Conservation (phyloP, 2,888 invertebrate genomes). For the Lysandra bellargus region DNA sequence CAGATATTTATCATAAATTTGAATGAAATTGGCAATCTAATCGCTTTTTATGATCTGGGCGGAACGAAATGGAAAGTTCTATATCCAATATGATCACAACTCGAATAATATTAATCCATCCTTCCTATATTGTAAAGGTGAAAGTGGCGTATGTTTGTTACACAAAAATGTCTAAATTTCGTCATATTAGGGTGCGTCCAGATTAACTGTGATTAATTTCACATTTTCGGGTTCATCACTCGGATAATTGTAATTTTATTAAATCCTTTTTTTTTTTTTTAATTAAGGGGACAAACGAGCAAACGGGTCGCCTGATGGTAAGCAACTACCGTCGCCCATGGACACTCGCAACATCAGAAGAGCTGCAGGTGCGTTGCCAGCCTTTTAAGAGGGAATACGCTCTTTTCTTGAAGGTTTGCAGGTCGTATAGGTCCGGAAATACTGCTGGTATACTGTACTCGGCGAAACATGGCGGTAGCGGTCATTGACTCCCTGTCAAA, state of each 20-base stretch:
- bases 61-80: slow-evolving; percentile 29
- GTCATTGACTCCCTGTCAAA: too few species aligned
- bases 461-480: too few species aligned
- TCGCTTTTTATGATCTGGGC: slow-evolving; percentile 25
- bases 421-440: too few species aligned
- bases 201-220: neutral
- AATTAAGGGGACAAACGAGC: too few species aligned
- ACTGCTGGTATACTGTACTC: too few species aligned
- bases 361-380: too few species aligned
- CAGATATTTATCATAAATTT: slow-evolving; percentile 9
- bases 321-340: too few species aligned
- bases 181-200: neutral
- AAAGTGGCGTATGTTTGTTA: neutral
- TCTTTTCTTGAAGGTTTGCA: too few species aligned
- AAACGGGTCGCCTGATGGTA: too few species aligned
- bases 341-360: too few species aligned
- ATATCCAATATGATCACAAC: slow-evolving; percentile 16
- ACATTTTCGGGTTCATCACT: neutral
- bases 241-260: neutral
- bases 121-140: neutral
- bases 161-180: neutral
- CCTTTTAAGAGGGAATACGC: too few species aligned
- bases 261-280: too few species aligned
- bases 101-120: slow-evolving; percentile 5
- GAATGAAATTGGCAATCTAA: slow-evolving; percentile 26